Base-by-base conservation (phyloP, 1,140 invertebrate genomes). In the Polypedilum vanderplanki region DNA sequence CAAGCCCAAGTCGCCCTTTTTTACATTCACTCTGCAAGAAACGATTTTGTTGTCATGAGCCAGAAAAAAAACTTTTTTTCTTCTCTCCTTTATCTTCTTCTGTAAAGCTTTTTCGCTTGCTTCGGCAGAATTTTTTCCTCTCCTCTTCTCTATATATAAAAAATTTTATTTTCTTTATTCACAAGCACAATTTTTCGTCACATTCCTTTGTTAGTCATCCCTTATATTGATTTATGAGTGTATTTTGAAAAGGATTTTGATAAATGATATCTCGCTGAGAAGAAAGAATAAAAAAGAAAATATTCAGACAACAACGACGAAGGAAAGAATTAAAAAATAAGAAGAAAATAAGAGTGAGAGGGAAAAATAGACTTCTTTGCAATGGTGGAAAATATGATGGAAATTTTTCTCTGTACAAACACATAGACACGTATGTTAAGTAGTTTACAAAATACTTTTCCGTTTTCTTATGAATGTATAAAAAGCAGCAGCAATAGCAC, bases 161-260 rank as follows among this genome's bases (percentile, higher is more conserved):
- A n/a, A 57, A n/a, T n/a, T 57, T 57, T 57, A 57, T 57, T 57
- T 33, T 33, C 24, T 33, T 33, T 33, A 33, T 33, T 33, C 24
- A 33, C 46, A 18, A 70, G 20, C 65, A 70, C 20, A 70, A 70
- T 70, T 70, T 70, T 70, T 70, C 65, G 65, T 70, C 65, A 22
- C 65, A 70, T 18, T 70, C 65, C 46, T 70, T 70, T 70, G 65
- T 70, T 70, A 70, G 65, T 70, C 65, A 70, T 70, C 65, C 65
- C 65, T 70, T 70, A 70, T 70, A 70, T 70, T 70, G 65, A 70
- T 70, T 70, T 70, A 70, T 70, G 65, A 70, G 65, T 20, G 65
- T 70, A 22, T 70, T 20, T 70, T 22, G 17, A 70, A 70, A 70
- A 70, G 65, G 20, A 20, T 70, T 70, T 70, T 70, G 65, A 70